Base-by-base conservation (phyloP, 2,113 vertebrate genomes). In the Gavia stellata region DNA sequence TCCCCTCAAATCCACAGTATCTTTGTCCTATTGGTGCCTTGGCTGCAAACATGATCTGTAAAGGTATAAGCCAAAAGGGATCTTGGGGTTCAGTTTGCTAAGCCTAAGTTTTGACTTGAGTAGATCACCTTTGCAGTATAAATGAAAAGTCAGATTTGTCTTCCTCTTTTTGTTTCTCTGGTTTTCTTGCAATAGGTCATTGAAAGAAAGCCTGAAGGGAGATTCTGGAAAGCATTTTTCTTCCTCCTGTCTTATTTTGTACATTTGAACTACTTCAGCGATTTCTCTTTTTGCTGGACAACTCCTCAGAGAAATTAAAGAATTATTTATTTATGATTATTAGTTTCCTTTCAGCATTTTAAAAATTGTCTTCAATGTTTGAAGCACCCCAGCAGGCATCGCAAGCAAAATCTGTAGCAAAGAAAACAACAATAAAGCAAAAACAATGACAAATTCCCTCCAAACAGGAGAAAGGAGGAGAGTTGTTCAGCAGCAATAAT, bases 271-370 rank as follows among this genome's bases (percentile, higher is more conserved):
- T 94, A 95, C 87, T 95, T 96, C 93, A 95, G 89, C 55, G 6
- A 78, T 95, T 97, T 92, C 62, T 95, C 42, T 66, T 95, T 95
- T 95, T 96, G 58, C 92, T 97, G 92, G 97, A 95, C 96, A 97
- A 31, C 78, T 97, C 96, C 94, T 96, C 4, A 1, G 95, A 97
- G 95, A 97, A 96, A 97, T 97, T 94, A 95, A 95, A 70, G 92
- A 95, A 96, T 96, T 96, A 97, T 80, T 96, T 96, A 95, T 97
- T 97, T 96, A 97, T 96, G 94, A 94, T 95, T 94, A 96, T 95
- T 96, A 96, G 92, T 96, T 95, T 95, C 74, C 75, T 95, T 97
- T 97, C 91, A 87, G 84, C 84, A 79, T 94, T 95, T 91, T 68
- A 84, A 94, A 96, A 94, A 96, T 94, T 90, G 56, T 90, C 87